phyloP scores from a whole-genome alignment of 64 coral and sea anemone genomes.

The Stylophora pistillata region DNA sequence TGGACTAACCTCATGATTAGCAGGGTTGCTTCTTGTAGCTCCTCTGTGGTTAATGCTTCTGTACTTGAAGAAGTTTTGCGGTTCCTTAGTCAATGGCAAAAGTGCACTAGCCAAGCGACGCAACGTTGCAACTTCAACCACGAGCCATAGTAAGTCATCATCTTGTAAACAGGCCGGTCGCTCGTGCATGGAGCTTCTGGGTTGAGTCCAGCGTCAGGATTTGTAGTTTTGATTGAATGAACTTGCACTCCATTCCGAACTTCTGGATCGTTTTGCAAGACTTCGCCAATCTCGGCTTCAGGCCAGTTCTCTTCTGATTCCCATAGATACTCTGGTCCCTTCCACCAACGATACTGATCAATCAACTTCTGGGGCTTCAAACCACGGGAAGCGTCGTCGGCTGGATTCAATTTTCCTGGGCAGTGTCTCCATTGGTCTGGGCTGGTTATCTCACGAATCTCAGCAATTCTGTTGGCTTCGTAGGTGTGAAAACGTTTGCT shows the following conservation, averaged over 20 bases:
- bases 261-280: conserved; percentile 59
- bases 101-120: conserved; percentile 63
- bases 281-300: not conserved
- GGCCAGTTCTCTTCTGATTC: conserved; percentile 50
- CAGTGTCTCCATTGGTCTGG: conserved; percentile 60
- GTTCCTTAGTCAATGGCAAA: conserved; percentile 48
- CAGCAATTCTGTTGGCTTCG: conserved; percentile 49
- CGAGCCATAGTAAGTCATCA: conserved; percentile 40
- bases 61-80: conserved; percentile 18
- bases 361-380: conserved; percentile 44
- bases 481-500: no score
- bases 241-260: conserved; percentile 26
- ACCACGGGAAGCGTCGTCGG: conserved; percentile 51
- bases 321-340: conserved; percentile 59
- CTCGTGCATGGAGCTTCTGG: not conserved
- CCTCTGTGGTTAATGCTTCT: no score
- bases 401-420: conserved; percentile 55
- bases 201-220: not conserved
- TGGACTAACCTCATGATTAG: no score
- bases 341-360: conserved; percentile 55
- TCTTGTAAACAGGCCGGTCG: no score
- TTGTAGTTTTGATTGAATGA: not conserved
- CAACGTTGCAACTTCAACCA: conserved; percentile 60
- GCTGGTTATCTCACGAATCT: conserved; percentile 17
- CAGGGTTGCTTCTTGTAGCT: no score